Percentiles rank a stretch among this genome's conserved stretches.
These are phyloP conservation scores for Xerus rutilus DNA, from an alignment of 2,797 vertebrate species.

Conservation along the genomic window DNA sequence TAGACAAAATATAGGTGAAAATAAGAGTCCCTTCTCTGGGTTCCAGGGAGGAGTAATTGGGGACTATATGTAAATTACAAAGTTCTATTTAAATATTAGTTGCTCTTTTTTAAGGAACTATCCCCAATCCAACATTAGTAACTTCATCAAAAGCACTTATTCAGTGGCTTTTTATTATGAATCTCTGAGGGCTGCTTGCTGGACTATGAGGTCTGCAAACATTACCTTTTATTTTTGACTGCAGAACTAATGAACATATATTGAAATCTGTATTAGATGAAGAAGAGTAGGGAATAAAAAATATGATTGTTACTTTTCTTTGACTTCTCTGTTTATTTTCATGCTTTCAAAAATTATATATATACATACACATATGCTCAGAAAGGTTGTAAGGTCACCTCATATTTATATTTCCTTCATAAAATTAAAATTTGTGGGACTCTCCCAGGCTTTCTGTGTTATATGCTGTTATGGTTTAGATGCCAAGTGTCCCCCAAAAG, in stretches of 20 bases:
- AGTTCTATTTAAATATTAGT: not conserved
- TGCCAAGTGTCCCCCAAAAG: no score
- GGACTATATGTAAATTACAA: not conserved
- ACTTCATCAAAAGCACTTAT: not conserved
- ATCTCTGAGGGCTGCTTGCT: slow-evolving; percentile 4
- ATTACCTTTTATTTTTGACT: not conserved
- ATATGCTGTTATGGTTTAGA: not conserved
- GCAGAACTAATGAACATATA: slow-evolving; percentile 21
- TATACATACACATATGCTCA: not conserved
- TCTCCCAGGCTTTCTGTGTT: not conserved
- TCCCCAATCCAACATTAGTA: not conserved
- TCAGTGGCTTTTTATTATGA: not conserved
- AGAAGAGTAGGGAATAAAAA: slow-evolving; percentile 33
- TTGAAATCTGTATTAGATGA: not conserved
- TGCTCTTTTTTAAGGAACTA: not conserved
- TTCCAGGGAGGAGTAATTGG: not conserved
- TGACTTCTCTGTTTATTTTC: not conserved
- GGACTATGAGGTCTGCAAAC: not conserved
- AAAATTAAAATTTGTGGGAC: not conserved
- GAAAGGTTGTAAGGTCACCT: not conserved
- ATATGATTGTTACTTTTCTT: not conserved
- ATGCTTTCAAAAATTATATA: not conserved
- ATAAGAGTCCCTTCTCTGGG: not conserved
- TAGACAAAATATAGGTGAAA: not conserved
- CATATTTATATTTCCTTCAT: not conserved